Evolutionary conservation across 1,140 invertebrate genomes (phyloP).

Genomic region (Thalassaphorura encarpata): DNA sequence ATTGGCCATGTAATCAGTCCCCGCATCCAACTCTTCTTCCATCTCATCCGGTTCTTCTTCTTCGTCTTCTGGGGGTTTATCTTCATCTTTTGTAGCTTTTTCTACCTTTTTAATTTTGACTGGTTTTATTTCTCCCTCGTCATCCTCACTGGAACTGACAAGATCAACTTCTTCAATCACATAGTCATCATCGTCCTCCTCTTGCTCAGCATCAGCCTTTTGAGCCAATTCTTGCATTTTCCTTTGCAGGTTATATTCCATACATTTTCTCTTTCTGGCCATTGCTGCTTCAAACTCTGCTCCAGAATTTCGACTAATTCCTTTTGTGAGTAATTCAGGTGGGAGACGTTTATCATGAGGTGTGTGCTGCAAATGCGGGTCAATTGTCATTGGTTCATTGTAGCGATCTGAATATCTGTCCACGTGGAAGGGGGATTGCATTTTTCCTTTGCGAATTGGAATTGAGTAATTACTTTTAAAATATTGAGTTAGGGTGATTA

Average conservation of each 20-base stretch:
- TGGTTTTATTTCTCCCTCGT: not conserved
- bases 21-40: constrained; percentile 29
- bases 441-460: constrained; percentile 45
- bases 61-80: constrained; percentile 13
- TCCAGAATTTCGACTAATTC: too few relatives aligned
- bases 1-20: constrained; percentile 19
- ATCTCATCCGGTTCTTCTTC: constrained; percentile 26
- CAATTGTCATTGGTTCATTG: constrained; percentile 45
- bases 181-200: constrained; percentile 12
- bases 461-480: constrained; percentile 35
- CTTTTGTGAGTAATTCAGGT: constrained; percentile 34
- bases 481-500: constrained; percentile 49
- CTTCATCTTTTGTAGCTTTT: not conserved
- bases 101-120: not conserved
- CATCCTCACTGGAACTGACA: not conserved
- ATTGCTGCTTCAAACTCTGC: too few relatives aligned
- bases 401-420: constrained; percentile 56
- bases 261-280: constrained; percentile 43
- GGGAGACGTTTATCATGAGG: constrained; percentile 21
- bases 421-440: constrained; percentile 45
- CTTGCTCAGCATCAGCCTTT: constrained; percentile 5
- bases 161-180: not conserved
- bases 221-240: constrained; percentile 4
- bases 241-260: constrained; percentile 38
- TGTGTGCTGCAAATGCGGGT: constrained; percentile 38